These are phyloP conservation scores for Ageneiosus marmoratus DNA, from an alignment of 2,113 vertebrate species.

Conservation along the genomic window DNA sequence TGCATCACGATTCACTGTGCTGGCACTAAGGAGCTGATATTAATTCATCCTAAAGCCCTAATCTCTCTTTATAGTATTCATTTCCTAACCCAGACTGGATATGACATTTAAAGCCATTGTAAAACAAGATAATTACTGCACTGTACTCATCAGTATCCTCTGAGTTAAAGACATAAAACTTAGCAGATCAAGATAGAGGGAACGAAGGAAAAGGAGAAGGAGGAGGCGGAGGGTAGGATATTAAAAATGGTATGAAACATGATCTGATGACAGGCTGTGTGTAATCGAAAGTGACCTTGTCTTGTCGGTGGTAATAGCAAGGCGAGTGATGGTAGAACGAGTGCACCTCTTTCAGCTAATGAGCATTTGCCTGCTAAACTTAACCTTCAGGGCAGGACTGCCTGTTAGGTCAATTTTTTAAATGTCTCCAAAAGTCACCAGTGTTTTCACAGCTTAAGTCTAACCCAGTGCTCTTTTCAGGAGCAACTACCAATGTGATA, in stretches of 20 bases:
- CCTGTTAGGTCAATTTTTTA: constrained; percentile 3
- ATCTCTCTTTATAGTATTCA: constrained; percentile 78
- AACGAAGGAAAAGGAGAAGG: not conserved
- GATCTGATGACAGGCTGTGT: constrained; percentile 37
- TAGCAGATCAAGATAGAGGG: constrained; percentile 54
- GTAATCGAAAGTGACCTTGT: constrained; percentile 56
- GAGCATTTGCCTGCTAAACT: constrained; percentile 24
- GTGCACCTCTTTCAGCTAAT: constrained; percentile 31
- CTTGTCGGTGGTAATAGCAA: constrained; percentile 38
- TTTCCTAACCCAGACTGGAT: constrained; percentile 71
- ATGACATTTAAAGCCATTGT: constrained; percentile 77
- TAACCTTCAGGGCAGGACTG: not conserved
- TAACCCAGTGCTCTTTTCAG: not conserved
- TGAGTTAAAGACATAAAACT: constrained; percentile 77
- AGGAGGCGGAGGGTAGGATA: constrained; percentile 24
- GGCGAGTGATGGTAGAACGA: constrained; percentile 36
- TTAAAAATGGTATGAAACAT: constrained; percentile 37
- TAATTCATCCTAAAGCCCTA: constrained; percentile 66
- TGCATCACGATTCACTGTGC: constrained; percentile 24
- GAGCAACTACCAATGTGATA: not conserved
- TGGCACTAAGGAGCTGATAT: constrained; percentile 41
- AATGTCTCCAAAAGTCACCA: not conserved
- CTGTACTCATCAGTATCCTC: constrained; percentile 74
- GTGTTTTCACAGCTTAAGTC: not conserved
- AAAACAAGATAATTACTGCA: constrained; percentile 80